Conservation (phyloP, 2,888 invertebrate genomes). For the Pocota personata region DNA sequence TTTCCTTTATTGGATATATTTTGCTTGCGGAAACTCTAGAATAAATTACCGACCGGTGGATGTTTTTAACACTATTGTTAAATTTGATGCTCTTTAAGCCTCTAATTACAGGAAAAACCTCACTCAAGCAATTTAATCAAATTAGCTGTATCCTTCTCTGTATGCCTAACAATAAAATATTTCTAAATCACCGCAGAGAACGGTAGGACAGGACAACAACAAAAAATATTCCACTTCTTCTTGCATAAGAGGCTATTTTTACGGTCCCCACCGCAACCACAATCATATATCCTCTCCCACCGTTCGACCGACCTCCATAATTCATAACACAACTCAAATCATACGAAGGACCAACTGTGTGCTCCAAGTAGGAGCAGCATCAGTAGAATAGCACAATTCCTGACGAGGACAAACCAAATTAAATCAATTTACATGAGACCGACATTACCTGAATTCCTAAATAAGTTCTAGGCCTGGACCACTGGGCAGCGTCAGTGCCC, state of each 20-base stretch:
- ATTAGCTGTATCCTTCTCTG: background rate
- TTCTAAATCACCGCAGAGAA: conserved; percentile 24
- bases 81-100: conserved; percentile 32
- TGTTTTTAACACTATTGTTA: background rate
- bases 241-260: conserved; percentile 30
- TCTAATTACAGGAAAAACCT: conserved; percentile 25
- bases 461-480: conserved; percentile 61
- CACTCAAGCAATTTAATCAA: background rate
- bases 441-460: conserved; percentile 74
- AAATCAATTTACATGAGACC: conserved; percentile 74
- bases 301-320: conserved; percentile 50
- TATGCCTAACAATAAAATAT: conserved; percentile 15
- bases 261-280: conserved; percentile 42
- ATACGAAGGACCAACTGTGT: conserved; percentile 5
- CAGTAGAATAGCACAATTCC: conserved; percentile 20
- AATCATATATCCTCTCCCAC: conserved; percentile 53
- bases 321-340: conserved; percentile 53
- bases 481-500: background rate
- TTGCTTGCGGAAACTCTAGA: conserved; percentile 7
- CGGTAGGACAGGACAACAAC: background rate
- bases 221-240: conserved; percentile 20
- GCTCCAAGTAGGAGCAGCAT: background rate
- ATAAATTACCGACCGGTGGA: conserved; percentile 50
- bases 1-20: conserved; percentile 33
- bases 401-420: conserved; percentile 72